Evolutionary conservation across 2,797 vertebrate species (phyloP).

Genomic region (Sebastes oblongus): DNA sequence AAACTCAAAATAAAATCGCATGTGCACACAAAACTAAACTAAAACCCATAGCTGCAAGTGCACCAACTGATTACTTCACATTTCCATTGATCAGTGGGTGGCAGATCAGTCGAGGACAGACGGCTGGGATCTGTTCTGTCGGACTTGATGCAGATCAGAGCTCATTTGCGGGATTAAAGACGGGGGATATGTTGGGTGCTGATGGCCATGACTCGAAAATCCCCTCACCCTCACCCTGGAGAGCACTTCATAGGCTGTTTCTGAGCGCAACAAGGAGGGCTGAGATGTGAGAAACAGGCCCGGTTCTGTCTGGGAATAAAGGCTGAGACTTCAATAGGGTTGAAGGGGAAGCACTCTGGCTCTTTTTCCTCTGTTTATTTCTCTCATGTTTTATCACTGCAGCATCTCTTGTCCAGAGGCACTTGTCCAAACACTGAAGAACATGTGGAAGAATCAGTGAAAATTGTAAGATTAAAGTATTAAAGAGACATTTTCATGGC

Average conservation of each 20-base stretch:
- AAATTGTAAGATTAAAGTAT: slow-evolving; percentile 1
- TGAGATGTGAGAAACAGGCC: slow-evolving; percentile 28
- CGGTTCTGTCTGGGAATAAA: slow-evolving; percentile 21
- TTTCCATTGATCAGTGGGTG: slow-evolving; percentile 24
- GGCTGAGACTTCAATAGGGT: slow-evolving; percentile 21
- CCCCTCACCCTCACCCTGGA: neutral
- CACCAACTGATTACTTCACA: slow-evolving; percentile 5
- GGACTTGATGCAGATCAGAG: slow-evolving; percentile 13
- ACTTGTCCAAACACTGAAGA: neutral
- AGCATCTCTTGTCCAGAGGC: neutral
- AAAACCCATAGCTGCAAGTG: neutral
- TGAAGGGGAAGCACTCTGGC: neutral
- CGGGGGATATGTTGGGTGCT: neutral
- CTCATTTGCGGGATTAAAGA: slow-evolving; percentile 31
- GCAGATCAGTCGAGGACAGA: slow-evolving; percentile 8
- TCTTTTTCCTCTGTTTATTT: neutral
- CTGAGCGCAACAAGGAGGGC: neutral
- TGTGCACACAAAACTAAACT: neutral
- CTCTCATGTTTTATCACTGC: neutral
- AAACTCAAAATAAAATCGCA: slow-evolving; percentile 1
- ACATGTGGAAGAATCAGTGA: neutral
- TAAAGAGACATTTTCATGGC: neutral
- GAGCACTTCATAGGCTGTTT: slow-evolving; percentile 10
- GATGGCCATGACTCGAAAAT: neutral
- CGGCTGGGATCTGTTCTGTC: slow-evolving; percentile 6